Base-by-base conservation (phyloP, 2,888 invertebrate species). In the Microctonus aethiopoides region DNA sequence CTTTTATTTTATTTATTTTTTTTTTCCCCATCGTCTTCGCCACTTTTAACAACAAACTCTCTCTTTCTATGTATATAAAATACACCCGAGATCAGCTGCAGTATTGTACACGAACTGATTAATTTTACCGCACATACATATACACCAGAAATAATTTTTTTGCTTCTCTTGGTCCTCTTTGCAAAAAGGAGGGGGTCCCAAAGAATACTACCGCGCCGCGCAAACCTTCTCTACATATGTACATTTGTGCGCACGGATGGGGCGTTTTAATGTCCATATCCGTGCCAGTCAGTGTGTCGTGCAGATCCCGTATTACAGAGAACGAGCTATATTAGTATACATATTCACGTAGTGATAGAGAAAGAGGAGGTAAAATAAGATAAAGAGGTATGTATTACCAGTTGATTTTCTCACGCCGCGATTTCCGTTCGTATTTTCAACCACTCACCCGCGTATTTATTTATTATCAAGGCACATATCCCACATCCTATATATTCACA, bases 261-360 rank as follows among this genome's bases (percentile, higher is more conserved):
- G 65, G 65, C 34, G 54, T 78, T 84, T 82, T 85, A 86, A 85
- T 84, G 83, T 83, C 81, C 81, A 85, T 85, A 85, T 85, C 85
- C 85, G 85, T 83, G 78, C 84, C 83, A 84, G 83, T 83, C 84
- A 79, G 79, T 77, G 79, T 75, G 76, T 73, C 77, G 79, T 75
- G 76, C 74, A 74, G 71, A 71, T 72, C 70, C 64, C 76, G 46
- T 46, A 46, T 4, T 46, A 29, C 16, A 54, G 54, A 13, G 56
- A 32, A 29, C 29, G 24, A 36, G n/a, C 36, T 11, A 54, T 16
- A 46, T n/a, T 16, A n/a, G 7, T 54, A 26, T 46, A 26, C 39
- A 46, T 7, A 11, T n/a, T 2, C n/a, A 5, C n/a, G n/a, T n/a
- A n/a, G n/a, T 7, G 46, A 46, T 20, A 16, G 46, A 46, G 46